Base-by-base conservation (phyloP, 2,888 invertebrate genomes). In the Drosophila rellima region DNA sequence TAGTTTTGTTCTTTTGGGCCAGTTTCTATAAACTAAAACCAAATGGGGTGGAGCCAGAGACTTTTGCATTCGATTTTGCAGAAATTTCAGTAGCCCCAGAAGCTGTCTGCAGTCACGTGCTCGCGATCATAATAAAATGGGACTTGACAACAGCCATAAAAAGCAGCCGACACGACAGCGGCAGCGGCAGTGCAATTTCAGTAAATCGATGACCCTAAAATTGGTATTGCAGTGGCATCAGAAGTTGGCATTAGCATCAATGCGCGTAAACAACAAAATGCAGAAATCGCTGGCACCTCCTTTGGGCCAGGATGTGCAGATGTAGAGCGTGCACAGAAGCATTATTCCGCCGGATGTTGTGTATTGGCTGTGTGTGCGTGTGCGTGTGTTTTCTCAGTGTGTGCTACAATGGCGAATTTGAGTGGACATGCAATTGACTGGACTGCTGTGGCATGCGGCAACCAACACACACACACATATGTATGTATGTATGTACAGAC, bases 321-420 rank as follows among this genome's bases (percentile, higher is more conserved):
- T 57, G 35, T 42, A 66, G 55, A 61, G 57, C 45, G 60, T 40
- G 78, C 55, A 68, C 54, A 69, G 61, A 74, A 64, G 77, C 82
- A 88, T 82, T 80, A 64, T 88, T 83, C 86, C 88, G 87, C 83
- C 88, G 82, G 82, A 83, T 74, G 75, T 79, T 70, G 62, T 63
- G 57, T 45, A 39, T 45, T 60, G 17, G 42, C 40, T 52, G 52
- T 52, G 39, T 15, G 13, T 56, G 31, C 2, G 23, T 35, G n/a
- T n/a, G 5, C 37, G 55, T 51, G 37, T 17, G 18, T 55, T 18
- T 4, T 17, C 39, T 51, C 20, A 47, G 51, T 44, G 29, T 44
- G 39, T 62, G 26, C 35, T 40, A 31, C 71, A 59, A 72, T 69
- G 69, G 73, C 61, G 42, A 78, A 75, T 75, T 78, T 69, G 70